These are phyloP conservation scores for Pithys albifrons DNA, from an alignment of 2,113 vertebrate genomes.

Conservation along the genomic window DNA sequence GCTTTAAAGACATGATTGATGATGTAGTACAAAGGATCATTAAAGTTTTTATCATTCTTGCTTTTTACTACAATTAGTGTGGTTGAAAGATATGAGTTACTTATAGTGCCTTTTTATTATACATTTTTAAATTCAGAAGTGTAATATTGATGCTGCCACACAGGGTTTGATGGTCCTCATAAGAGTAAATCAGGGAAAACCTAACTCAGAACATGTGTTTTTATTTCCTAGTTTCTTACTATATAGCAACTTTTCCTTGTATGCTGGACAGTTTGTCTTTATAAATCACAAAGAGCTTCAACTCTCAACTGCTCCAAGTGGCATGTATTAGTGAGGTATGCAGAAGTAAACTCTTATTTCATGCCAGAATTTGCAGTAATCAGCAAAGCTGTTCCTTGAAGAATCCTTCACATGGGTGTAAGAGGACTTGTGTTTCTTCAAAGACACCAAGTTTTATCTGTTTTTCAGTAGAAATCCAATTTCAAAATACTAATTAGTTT, in stretches of 20 bases:
- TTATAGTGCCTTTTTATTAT: neutral
- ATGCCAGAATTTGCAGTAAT: neutral
- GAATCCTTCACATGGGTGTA: neutral
- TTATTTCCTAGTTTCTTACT: neutral
- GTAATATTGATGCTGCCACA: neutral
- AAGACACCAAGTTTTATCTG: neutral
- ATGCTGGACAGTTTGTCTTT: neutral
- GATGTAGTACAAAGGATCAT: neutral
- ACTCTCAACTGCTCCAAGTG: neutral
- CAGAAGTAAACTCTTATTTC: neutral
- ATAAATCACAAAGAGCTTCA: neutral
- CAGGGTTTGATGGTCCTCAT: neutral
- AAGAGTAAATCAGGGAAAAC: neutral
- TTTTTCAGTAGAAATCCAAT: neutral
- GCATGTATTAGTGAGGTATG: neutral
- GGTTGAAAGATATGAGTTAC: neutral
- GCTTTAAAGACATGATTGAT: neutral
- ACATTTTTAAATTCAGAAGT: neutral
- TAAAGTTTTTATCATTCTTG: neutral
- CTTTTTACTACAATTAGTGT: neutral
- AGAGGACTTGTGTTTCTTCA: neutral
- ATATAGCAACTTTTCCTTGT: neutral
- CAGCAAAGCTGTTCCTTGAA: neutral
- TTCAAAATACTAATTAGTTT: conserved; percentile 16
- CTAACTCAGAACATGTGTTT: neutral